Percentiles rank a stretch among this genome's conserved stretches.
These are phyloP conservation scores for Rhinatrema bivittatum DNA, from an alignment of 2,797 vertebrate genomes.

Conservation along the genomic window DNA sequence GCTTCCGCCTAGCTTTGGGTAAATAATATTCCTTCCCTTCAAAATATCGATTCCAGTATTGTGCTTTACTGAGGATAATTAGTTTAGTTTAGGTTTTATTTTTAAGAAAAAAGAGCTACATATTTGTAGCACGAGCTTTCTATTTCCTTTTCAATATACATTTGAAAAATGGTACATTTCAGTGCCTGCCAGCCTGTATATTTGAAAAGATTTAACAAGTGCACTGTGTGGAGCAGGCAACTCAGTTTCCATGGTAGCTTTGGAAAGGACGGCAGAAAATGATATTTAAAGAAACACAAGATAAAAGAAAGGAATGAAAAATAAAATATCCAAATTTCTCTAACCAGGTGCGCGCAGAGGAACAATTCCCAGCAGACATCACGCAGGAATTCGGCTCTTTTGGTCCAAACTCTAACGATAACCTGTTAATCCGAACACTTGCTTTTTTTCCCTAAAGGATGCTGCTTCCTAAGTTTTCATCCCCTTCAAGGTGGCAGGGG, in stretches of 20 bases:
- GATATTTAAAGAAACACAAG: slow-evolving; percentile 39
- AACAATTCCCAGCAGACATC: slow-evolving; percentile 3
- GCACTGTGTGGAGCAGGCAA: slow-evolving; percentile 23
- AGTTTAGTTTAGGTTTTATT: slow-evolving; percentile 10
- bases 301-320: slow-evolving; percentile 42
- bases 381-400: slow-evolving; percentile 18
- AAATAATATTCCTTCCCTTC: neutral
- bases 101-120: slow-evolving; percentile 19
- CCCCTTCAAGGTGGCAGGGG: too few species aligned
- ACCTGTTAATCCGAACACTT: too few species aligned
- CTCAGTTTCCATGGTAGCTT: slow-evolving; percentile 57
- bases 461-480: too few species aligned
- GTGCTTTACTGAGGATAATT: neutral
- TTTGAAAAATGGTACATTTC: slow-evolving; percentile 15
- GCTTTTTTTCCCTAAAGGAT: too few species aligned
- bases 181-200: slow-evolving; percentile 15
- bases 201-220: slow-evolving; percentile 40
- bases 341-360: slow-evolving; percentile 19
- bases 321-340: slow-evolving; percentile 25
- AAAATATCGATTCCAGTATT: neutral
- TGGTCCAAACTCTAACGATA: neutral
- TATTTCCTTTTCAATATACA: neutral
- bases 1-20: slow-evolving; percentile 1
- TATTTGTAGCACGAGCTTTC: slow-evolving; percentile 2
- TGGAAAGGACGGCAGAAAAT: slow-evolving; percentile 25